Conservation (phyloP, 2,797 vertebrate species). For the Dromococcyx pavoninus region DNA sequence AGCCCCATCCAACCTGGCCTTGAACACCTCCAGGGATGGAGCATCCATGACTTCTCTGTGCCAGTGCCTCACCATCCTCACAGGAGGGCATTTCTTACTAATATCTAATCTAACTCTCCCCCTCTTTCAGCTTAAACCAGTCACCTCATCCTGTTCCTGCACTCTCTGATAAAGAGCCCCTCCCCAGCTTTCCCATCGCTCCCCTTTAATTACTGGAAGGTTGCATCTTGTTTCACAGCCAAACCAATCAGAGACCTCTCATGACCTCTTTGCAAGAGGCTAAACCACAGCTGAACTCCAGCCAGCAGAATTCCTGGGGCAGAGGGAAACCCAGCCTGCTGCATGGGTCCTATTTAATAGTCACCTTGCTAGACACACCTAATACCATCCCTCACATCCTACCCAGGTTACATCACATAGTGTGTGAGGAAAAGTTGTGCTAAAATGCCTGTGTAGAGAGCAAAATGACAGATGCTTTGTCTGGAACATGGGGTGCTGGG, state of each 20-base stretch:
- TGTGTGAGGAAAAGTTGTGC: background rate
- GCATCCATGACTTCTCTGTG: too few relatives aligned
- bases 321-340: background rate
- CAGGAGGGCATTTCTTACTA: too few relatives aligned
- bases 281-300: background rate
- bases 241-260: background rate
- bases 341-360: rapidly evolving
- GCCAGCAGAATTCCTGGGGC: background rate
- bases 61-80: too few relatives aligned
- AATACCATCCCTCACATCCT: background rate
- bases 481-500: background rate
- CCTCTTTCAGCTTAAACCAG: too few relatives aligned
- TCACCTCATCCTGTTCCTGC: too few relatives aligned
- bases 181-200: too few relatives aligned
- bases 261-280: rapidly evolving
- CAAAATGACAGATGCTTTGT: rapidly evolving
- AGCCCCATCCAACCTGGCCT: too few relatives aligned
- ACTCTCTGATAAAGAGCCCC: too few relatives aligned
- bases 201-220: too few relatives aligned
- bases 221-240: background rate
- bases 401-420: rapidly evolving
- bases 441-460: background rate
- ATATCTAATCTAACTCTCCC: too few relatives aligned
- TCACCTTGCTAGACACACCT: background rate
- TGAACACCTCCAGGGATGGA: too few relatives aligned